Conservation (phyloP, 2,113 vertebrate genomes). For the Polypterus senegalus region DNA sequence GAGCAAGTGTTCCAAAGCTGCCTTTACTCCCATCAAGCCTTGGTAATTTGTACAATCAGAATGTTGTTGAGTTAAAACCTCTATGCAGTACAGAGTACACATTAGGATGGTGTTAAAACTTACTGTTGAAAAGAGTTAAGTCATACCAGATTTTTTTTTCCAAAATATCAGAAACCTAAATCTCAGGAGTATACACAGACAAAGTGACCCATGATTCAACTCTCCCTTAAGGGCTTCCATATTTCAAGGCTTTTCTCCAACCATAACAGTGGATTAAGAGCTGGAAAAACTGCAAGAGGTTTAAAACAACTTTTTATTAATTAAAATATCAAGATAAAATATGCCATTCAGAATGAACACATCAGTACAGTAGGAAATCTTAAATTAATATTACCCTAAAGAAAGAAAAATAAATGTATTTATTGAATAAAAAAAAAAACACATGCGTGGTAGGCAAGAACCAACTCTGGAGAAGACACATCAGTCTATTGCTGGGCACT, state of each 20-base stretch:
- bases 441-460: too few relatives aligned
- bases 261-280: conserved; percentile 22
- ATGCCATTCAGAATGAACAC: too few relatives aligned
- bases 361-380: too few relatives aligned
- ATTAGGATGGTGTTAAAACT: conserved; percentile 26
- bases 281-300: conserved; percentile 12
- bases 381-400: too few relatives aligned
- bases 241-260: conserved; percentile 15
- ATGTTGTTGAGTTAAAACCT: too few relatives aligned
- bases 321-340: too few relatives aligned
- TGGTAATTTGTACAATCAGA: too few relatives aligned
- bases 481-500: too few relatives aligned
- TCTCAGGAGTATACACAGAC: conserved; percentile 10
- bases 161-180: conserved; percentile 33
- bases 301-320: background rate
- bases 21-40: too few relatives aligned
- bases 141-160: conserved; percentile 50
- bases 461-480: too few relatives aligned
- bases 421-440: too few relatives aligned
- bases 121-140: conserved; percentile 41
- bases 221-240: conserved; percentile 18
- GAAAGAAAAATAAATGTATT: too few relatives aligned
- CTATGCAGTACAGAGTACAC: conserved; percentile 5
- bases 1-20: conserved; percentile 28
- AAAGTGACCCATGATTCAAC: conserved; percentile 13